Evolutionary conservation across 1,140 invertebrate species (phyloP), one percentile per base, ranked within the genome.

Genomic region (Zaprionus capensis): DNA sequence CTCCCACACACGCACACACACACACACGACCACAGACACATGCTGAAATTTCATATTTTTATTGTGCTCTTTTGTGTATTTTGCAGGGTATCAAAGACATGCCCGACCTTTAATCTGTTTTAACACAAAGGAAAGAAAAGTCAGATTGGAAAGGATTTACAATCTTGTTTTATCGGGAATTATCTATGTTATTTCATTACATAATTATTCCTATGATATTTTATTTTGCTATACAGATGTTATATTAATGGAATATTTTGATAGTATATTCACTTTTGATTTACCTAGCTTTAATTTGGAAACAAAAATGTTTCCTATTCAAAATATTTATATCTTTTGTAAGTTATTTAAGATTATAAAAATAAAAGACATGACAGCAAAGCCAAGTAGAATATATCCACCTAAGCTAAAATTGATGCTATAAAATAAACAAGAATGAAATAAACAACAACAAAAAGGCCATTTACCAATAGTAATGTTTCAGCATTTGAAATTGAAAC

Each of bases 31-130:
- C 41, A 17, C 41, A 17, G 36, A 38, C 36, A 26, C 26, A 34
- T 36, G 36, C 57, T 34, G 24, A 63, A 55, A 76, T 77, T 71
- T 71, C 22, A 74, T 64, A 72, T 64, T 80, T 81, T 22, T 36
- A 17, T 44, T 77, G 41, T 46, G 58, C 61, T 53, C 41, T 41
- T 51, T 26, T 17, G 51, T 59, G 36, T 51, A 31, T 49, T 74
- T 46, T 46, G 17, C n/a, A 46, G 41, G 41, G 41, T 46, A 46
- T 46, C 2, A 20, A 17, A 9, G n/a, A 0, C 1, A 9, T 17
- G 41, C 41, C 3, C n/a, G 7, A n/a, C n/a, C 6, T 17, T 7
- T 3, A 17, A 46, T 46, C 7, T 0, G 0, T 1, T 38, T 5
- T 1, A n/a, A 0, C 2, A 41, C 0, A n/a, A 44, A 17, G 6